phyloP scores from a whole-genome alignment of 2,113 vertebrate genomes.

The Mionectes macconnelli region DNA sequence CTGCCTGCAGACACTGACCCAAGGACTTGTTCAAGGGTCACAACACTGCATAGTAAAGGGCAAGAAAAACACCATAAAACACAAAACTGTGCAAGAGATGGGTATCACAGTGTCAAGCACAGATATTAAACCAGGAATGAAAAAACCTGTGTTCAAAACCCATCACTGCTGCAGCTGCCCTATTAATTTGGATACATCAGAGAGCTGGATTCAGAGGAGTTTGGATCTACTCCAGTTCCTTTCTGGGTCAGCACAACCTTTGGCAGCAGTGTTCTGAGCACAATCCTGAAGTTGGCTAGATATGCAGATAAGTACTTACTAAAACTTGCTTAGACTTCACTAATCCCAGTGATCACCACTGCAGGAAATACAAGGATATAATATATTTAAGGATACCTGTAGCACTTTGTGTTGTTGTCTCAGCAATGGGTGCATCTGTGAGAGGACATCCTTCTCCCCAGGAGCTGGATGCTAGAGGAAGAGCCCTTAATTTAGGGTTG shows the following conservation, averaged over 20 bases:
- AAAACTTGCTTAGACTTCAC: not conserved
- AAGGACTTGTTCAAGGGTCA: not conserved
- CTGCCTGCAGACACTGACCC: not conserved
- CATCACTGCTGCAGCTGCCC: not conserved
- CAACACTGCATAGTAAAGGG: not conserved
- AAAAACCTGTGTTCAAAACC: not conserved
- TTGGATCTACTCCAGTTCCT: not conserved
- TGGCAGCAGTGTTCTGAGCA: not conserved
- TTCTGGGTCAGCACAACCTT: not conserved
- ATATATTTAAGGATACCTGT: not conserved
- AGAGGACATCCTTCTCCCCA: not conserved
- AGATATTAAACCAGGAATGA: not conserved
- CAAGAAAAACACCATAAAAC: not conserved
- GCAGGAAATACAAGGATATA: rapidly evolving
- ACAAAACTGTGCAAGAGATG: not conserved
- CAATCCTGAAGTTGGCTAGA: not conserved
- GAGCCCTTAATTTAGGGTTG: not conserved
- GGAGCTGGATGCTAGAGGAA: not conserved
- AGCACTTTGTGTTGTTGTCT: not conserved
- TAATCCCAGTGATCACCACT: not conserved
- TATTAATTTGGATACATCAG: not conserved
- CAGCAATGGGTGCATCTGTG: not conserved
- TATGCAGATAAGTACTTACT: not conserved
- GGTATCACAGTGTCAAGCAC: not conserved
- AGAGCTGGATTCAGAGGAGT: not conserved